phyloP scores from a whole-genome alignment of 2,888 invertebrate species.

The Blastobasis adustella region DNA sequence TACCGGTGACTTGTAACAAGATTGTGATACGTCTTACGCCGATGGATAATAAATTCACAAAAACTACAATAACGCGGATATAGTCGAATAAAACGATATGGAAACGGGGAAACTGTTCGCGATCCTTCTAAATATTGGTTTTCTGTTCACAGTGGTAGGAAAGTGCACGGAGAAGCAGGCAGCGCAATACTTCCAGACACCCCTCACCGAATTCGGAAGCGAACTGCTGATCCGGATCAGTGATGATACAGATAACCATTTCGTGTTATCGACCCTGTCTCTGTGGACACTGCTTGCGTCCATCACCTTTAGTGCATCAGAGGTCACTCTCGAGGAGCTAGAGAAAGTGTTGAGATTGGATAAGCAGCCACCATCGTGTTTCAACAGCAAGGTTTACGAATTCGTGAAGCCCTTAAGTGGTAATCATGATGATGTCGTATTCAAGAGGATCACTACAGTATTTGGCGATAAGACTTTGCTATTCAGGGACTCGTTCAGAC shows the following conservation, averaged over 20 bases:
- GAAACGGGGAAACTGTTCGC: too few species aligned
- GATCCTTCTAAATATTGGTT: too few species aligned
- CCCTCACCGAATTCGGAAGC: too few species aligned
- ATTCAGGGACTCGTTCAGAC: conserved; percentile 29
- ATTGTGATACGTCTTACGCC: too few species aligned
- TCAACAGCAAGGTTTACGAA: conserved; percentile 44
- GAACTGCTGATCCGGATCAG: conserved; percentile 28
- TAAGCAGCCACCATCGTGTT: conserved; percentile 37
- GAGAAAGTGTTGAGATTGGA: conserved; percentile 29
- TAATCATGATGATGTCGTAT: conserved; percentile 21
- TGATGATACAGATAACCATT: conserved; percentile 50
- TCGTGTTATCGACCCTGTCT: conserved; percentile 47
- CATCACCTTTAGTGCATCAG: conserved; percentile 43
- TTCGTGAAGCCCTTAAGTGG: conserved; percentile 27
- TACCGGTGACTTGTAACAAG: too few species aligned
- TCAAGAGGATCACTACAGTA: conserved; percentile 43
- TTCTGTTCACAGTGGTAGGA: too few species aligned
- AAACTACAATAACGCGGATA: too few species aligned
- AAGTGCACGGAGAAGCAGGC: too few species aligned
- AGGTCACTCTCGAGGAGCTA: conserved; percentile 38
- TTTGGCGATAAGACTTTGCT: conserved; percentile 36
- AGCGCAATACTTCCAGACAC: too few species aligned
- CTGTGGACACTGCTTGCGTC: conserved; percentile 49
- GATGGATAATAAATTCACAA: too few species aligned
- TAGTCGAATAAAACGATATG: too few species aligned